phyloP scores from a whole-genome alignment of 2,797 vertebrate genomes.

The Pyrrhura leucotis region DNA sequence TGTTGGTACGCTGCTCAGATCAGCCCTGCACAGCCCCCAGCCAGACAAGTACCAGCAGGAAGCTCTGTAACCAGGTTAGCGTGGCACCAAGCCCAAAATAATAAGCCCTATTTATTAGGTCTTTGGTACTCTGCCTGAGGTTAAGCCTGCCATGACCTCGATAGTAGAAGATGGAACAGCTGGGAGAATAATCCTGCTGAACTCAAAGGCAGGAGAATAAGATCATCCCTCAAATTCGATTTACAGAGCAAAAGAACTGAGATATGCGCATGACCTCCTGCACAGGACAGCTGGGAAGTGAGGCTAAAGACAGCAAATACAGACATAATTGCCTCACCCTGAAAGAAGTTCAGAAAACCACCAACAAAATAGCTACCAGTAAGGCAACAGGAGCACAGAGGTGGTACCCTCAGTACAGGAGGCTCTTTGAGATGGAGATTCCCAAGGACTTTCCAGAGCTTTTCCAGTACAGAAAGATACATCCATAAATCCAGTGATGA shows the following conservation, averaged over 20 bases:
- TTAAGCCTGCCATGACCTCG: background rate
- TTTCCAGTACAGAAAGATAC: background rate
- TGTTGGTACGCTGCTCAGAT: background rate
- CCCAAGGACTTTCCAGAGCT: background rate
- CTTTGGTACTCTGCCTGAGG: background rate
- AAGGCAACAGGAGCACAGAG: background rate
- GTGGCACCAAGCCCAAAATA: background rate
- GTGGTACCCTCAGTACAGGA: fast-evolving
- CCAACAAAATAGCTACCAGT: fast-evolving
- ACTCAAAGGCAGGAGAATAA: background rate
- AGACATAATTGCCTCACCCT: background rate
- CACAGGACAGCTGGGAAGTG: background rate
- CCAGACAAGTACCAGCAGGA: background rate
- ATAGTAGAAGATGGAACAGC: background rate
- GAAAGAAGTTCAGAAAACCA: background rate
- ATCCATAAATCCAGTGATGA: background rate
- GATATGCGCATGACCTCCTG: background rate
- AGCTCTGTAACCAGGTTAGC: background rate
- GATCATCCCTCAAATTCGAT: background rate
- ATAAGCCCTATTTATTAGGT: background rate
- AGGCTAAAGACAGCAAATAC: background rate
- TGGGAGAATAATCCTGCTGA: slow-evolving; percentile 1
- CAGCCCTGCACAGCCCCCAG: background rate
- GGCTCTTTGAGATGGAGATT: fast-evolving
- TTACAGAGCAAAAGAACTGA: background rate